Evolutionary conservation across 1,140 invertebrate species (phyloP), one percentile per base, ranked within the genome.

Genomic region (Dinothrombium tinctorium): DNA sequence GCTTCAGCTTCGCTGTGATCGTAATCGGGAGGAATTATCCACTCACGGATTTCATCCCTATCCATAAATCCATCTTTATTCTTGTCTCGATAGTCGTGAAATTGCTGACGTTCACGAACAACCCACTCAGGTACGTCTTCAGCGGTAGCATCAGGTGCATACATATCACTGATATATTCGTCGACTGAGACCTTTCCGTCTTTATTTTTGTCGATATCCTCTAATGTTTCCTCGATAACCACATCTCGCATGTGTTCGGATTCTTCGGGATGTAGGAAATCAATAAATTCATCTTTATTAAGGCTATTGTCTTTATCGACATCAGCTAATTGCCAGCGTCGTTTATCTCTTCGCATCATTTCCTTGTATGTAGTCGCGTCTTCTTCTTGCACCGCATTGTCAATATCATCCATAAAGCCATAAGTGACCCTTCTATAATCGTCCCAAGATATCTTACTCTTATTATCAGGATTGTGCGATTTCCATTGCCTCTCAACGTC

Each of bases 231-330:
- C 55, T 55, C 51, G 0, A 96, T 75, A 21, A 98, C 81, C 43
- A 96, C 69, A 51, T 87, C 74, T 48, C 72, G 71, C 87, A 95
- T 95, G 45, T 73, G 69, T n/a, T 74, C 67, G 47, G 72, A 71
- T 51, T 96, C 87, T 59, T 98, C 92, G 0, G 92, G 92, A 63
- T 98, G 92, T 22, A 96, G 62, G 56, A 98, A 96, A 21, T 74
- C 70, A 1, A 68, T 64, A 55, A 94, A 95, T 60, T 96, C 90
- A 12, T 36, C 33, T 2, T 21, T 19, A 36, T 12, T 36, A 2
- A 36, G 17, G 66, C 59, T 52, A 40, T 78, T 74, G 55, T 86
- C 76, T 11, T 45, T 49, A 53, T 72, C 60, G 41, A 56, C 44
- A 53, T 72, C 84, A 32, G 84, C 86, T 20, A 72, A 66, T 17